phyloP scores from a whole-genome alignment of 2,888 invertebrate species.

The Meteorus cinctellus region DNA sequence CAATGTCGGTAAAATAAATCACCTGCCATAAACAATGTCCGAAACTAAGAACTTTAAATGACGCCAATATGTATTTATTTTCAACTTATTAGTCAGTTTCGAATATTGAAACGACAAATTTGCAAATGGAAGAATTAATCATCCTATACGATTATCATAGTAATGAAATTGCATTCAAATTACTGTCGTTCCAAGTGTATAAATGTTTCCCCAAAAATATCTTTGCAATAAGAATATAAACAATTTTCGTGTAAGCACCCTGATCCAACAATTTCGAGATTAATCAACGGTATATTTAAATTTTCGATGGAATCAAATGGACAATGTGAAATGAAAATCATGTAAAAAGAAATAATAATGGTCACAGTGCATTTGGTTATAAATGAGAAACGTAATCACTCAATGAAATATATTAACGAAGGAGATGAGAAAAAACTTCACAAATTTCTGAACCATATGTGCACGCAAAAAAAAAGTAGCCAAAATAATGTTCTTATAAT shows the following conservation, averaged over 20 bases:
- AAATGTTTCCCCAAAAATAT: constrained; percentile 53
- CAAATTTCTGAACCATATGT: constrained; percentile 34
- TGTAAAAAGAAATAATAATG: constrained; percentile 28
- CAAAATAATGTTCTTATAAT: constrained; percentile 35
- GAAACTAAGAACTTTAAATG: neutral
- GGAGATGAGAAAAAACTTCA: constrained; percentile 8
- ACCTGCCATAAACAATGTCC: neutral
- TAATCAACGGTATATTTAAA: neutral
- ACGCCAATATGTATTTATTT: constrained; percentile 28
- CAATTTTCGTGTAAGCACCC: constrained; percentile 51
- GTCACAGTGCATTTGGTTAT: neutral
- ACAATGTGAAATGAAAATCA: constrained; percentile 18
- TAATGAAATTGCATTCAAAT: constrained; percentile 57
- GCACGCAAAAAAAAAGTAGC: constrained; percentile 40
- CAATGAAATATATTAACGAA: constrained; percentile 23
- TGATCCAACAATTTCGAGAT: neutral
- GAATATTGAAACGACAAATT: constrained; percentile 1
- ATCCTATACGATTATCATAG: constrained; percentile 58
- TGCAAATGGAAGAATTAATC: constrained; percentile 39
- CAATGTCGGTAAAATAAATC: neutral
- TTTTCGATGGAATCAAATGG: constrained; percentile 26
- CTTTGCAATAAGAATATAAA: constrained; percentile 47
- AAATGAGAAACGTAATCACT: constrained; percentile 36
- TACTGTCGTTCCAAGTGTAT: constrained; percentile 61
- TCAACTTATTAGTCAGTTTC: constrained; percentile 37